These are phyloP conservation scores for Pseudococcus jackbeardsleyi DNA, from an alignment of 2,888 invertebrate genomes.

Conservation along the genomic window DNA sequence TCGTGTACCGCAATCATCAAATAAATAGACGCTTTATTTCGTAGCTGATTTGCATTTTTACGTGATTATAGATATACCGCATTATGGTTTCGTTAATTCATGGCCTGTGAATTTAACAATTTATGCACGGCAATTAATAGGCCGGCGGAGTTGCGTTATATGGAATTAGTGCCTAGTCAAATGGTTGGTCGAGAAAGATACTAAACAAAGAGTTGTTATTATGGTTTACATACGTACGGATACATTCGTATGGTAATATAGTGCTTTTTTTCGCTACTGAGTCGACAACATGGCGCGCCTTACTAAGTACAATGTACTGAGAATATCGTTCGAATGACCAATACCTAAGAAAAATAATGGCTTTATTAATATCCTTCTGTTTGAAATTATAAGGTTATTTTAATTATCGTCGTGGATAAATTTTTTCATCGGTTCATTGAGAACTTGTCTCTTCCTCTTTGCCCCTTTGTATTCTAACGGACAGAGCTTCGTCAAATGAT, in stretches of 20 bases:
- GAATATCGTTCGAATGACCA: background rate
- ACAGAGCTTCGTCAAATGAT: too few species aligned
- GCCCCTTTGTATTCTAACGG: too few species aligned
- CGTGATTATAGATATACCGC: slow-evolving; percentile 50
- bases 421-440: too few species aligned
- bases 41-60: slow-evolving; percentile 48
- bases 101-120: slow-evolving; percentile 54
- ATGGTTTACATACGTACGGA: background rate
- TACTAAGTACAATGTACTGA: background rate
- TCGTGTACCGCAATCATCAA: slow-evolving; percentile 37
- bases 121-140: slow-evolving; percentile 45
- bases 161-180: slow-evolving; percentile 52
- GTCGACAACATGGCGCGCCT: background rate
- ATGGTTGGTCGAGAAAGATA: slow-evolving; percentile 27
- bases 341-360: background rate
- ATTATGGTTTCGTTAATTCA: slow-evolving; percentile 53
- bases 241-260: background rate
- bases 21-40: slow-evolving; percentile 11
- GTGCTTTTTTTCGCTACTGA: background rate
- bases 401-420: background rate
- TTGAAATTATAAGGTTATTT: background rate
- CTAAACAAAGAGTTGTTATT: slow-evolving; percentile 43
- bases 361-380: background rate
- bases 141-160: slow-evolving; percentile 12
- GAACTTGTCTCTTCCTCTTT: too few species aligned